Evolutionary conservation across 1,140 invertebrate genomes (phyloP).

Genomic region (Drosophila athabasca): DNA sequence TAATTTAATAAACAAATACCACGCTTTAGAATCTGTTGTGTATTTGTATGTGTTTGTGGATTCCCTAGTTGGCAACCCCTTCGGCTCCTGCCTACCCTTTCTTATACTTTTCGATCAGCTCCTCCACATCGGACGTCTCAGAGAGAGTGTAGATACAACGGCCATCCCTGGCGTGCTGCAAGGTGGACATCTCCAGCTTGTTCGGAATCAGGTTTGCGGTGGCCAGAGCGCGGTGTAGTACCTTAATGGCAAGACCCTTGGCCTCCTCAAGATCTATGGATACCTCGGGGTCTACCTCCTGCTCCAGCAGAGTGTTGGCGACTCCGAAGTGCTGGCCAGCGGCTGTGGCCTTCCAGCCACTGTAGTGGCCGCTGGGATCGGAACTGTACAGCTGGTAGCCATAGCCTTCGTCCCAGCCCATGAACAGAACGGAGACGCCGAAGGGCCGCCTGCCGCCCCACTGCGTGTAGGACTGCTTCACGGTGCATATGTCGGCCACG

Average conservation of each 20-base stretch:
- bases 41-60: no score
- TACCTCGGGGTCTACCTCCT: constrained; percentile 98
- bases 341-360: constrained; percentile 99
- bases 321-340: constrained; percentile 99
- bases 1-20: no score
- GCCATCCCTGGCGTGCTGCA: constrained; percentile 91
- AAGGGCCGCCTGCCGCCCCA: constrained; percentile 99
- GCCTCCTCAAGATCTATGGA: constrained; percentile 89
- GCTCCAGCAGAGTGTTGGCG: constrained; percentile 98
- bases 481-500: constrained; percentile 98
- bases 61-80: no score
- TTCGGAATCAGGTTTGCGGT: constrained; percentile 98
- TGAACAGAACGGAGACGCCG: constrained; percentile 98
- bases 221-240: constrained; percentile 98
- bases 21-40: no score
- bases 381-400: constrained; percentile 99
- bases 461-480: constrained; percentile 99
- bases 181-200: constrained; percentile 96
- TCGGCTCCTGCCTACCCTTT: constrained; percentile 91
- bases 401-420: constrained; percentile 99
- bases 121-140: constrained; percentile 87
- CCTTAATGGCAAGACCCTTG: constrained; percentile 95
- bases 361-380: constrained; percentile 99
- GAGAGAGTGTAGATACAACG: constrained; percentile 92
- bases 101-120: constrained; percentile 94